Base-by-base conservation (phyloP, 1,140 invertebrate genomes). In the Pectinophora gossypiella region DNA sequence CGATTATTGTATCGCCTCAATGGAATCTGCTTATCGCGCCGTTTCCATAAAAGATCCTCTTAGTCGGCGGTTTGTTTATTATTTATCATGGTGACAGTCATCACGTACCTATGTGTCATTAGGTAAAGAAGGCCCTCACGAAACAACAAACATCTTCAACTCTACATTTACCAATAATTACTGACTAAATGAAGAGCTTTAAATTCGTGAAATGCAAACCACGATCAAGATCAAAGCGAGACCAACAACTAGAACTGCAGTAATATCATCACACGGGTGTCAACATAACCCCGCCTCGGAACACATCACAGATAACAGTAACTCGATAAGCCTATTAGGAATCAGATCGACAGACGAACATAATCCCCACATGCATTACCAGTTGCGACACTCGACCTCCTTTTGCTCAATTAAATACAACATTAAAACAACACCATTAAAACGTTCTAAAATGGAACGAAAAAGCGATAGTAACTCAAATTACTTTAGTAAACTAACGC, bases 261-360 rank as follows among this genome's bases (percentile, higher is more conserved):
- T 32, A 32, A 32, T n/a, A 12, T 12, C 27, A n/a, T n/a, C 9
- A 32, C 27, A 32, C 27, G 27, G 27, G 1, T 9, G 9, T 9
- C 38, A 49, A 23, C 16, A n/a, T 38, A 35, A 35, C 35, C 12
- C 35, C 15, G 36, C 15, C 35, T 23, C 46, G 18, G 32, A 19
- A 51, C 15, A 40, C 19, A 32, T 27, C 19, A 50, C 47, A 36
- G 13, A 49, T 50, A 21, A 12, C 22, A 19, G 23, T 48, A 48
- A 48, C 23, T 0, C 22, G 46, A 48, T 48, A 48, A 48, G 46
- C 23, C 23, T 48, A 48, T 48, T 44, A 44, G 42, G 20, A 40
- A 44, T 15, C n/a, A 18, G 46, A 48, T 36, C 22, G 27, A 48
- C 46, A 48, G 16, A 48, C 23, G 20, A 20, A 48, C 46, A 48